phyloP scores from a whole-genome alignment of 2,888 invertebrate genomes.

The Leptopilina drosophilae region DNA sequence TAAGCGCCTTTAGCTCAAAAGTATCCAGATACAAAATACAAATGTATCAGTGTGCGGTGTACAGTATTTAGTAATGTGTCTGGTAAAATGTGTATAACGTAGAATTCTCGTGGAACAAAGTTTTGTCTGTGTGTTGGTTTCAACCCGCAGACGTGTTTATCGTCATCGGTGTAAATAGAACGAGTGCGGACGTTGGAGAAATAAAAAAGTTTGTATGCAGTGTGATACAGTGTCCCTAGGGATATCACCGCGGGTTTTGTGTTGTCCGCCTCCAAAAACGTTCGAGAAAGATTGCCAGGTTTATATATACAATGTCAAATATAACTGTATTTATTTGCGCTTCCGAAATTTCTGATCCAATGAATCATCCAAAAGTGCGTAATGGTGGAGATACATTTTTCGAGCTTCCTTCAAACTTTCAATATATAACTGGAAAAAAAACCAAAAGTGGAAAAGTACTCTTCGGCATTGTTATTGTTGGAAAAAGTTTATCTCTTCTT shows the following conservation, averaged over 20 bases:
- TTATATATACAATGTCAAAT: background rate
- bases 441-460: conserved; percentile 1
- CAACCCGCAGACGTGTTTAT: conserved; percentile 20
- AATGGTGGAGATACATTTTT: background rate
- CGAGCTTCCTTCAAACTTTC: background rate
- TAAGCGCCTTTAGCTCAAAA: conserved; percentile 12
- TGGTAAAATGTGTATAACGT: too few species aligned
- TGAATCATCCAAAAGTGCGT: conserved; percentile 17
- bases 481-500: background rate
- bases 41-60: background rate
- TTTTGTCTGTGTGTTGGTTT: background rate
- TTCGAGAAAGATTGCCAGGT: background rate
- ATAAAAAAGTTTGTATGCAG: conserved; percentile 31
- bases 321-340: conserved; percentile 28
- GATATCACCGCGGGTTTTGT: conserved; percentile 24
- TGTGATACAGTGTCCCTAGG: conserved; percentile 31
- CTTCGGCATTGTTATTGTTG: too few species aligned
- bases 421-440: conserved; percentile 13
- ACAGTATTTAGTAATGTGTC: too few species aligned
- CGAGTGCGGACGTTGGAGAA: conserved; percentile 24
- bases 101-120: background rate
- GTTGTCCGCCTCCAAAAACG: background rate
- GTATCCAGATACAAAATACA: background rate
- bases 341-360: background rate
- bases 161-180: conserved; percentile 33